Percentiles rank a stretch among this genome's conserved stretches.
Evolutionary conservation across 2,888 invertebrate genomes (phyloP).

Genomic region (Eupithecia subumbrata): DNA sequence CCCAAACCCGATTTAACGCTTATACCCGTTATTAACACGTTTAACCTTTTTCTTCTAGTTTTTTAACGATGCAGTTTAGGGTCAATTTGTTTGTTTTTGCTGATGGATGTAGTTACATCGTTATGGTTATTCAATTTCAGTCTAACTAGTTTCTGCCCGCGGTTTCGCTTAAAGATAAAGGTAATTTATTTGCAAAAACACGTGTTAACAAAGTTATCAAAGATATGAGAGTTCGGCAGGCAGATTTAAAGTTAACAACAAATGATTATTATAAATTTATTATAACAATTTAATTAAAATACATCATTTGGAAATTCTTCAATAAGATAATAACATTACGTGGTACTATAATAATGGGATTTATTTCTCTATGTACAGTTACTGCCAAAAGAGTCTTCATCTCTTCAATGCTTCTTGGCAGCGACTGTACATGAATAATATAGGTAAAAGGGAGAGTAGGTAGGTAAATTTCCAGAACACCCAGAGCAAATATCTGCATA

Average conservation of each 20-base stretch:
- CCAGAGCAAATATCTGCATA: neutral
- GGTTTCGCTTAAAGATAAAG: too few species aligned
- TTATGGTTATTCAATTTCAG: neutral
- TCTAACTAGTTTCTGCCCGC: neutral
- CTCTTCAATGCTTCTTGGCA: neutral
- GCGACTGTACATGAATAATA: neutral
- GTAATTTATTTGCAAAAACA: too few species aligned
- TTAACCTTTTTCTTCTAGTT: conserved; percentile 3
- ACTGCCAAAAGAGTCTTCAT: neutral
- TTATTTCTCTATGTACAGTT: neutral
- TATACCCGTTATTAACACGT: conserved; percentile 3
- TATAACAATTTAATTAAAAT: too few species aligned
- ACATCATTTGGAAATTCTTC: too few species aligned
- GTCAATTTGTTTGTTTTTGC: conserved; percentile 3
- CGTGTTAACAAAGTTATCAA: too few species aligned
- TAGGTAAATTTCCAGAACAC: neutral
- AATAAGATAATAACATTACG: too few species aligned
- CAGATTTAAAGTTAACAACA: too few species aligned
- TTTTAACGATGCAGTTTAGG: conserved; percentile 8
- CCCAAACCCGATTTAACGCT: conserved; percentile 1
- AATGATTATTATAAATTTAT: too few species aligned
- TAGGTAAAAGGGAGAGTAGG: neutral
- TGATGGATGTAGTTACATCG: neutral
- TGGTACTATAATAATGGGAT: neutral
- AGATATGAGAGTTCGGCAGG: too few species aligned